Evolutionary conservation across 2,113 vertebrate genomes (phyloP).

Genomic region (Saguinus imperator): DNA sequence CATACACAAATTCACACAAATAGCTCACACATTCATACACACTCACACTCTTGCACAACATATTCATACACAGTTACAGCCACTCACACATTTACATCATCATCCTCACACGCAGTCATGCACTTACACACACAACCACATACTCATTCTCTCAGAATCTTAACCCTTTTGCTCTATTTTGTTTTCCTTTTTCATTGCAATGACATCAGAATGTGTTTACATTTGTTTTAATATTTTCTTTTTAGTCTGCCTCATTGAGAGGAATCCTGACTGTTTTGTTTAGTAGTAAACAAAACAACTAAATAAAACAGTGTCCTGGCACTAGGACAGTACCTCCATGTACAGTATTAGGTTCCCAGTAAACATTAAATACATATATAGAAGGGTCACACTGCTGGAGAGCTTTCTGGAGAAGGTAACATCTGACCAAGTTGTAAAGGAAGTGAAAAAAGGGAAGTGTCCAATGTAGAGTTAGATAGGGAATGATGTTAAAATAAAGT

Average conservation of each 20-base stretch:
- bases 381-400: background rate
- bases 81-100: background rate
- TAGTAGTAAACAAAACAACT: background rate
- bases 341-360: background rate
- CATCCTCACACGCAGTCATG: background rate
- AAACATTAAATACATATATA: background rate
- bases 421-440: background rate
- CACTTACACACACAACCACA: background rate
- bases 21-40: background rate
- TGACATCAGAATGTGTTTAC: background rate
- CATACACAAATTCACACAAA: background rate
- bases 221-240: background rate
- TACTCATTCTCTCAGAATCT: background rate
- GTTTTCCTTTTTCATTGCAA: background rate
- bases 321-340: background rate
- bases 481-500: background rate
- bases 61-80: background rate
- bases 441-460: background rate
- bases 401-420: background rate
- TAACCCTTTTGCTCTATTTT: background rate
- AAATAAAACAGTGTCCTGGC: background rate
- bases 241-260: background rate
- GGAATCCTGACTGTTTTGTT: background rate
- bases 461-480: background rate
- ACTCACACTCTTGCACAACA: background rate